Evolutionary conservation across 2,797 vertebrate genomes (phyloP), one percentile per base, ranked within the genome.

Genomic region (Myiotriccus ornatus): DNA sequence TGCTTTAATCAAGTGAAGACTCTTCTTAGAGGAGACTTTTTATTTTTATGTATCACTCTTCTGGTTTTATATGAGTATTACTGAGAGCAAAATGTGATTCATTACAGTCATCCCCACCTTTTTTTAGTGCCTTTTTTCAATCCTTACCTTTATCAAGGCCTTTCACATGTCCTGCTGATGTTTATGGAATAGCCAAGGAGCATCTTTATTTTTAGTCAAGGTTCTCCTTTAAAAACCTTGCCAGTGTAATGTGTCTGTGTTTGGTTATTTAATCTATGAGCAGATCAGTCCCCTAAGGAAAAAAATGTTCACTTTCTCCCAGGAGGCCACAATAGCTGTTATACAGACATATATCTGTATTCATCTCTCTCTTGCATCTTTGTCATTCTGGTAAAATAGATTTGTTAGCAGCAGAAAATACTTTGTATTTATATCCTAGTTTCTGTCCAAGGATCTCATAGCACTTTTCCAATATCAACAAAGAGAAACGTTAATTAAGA

Each of bases 171-270:
- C 14, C 1, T 56, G 49, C 44, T 92, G 88, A 89, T 86, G 34
- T 92, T 92, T 85, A 90, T 68, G 87, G n/a, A 74, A 70, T 80
- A 56, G 60, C 53, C 80, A 85, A 76, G 39, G 50, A 71, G 16
- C 28, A 84, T 75, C 46, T 83, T 85, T 90, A 87, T 93, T 97
- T 95, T 95, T 84, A 93, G 91, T 55, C 77, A 90, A 87, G 71
- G 49, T 65, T 96, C 87, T 95, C 89, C 90, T 95, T 94, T 95
- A 94, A 95, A 97, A 87, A 94, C 88, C 91, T 96, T 97, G 87
- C 56, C 2, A 0, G 28, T 73, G 73, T 76, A 92, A 90, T 69
- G 41, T 7, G 18, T 55, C 56, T 76, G 21, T 91, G 74, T 90
- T 89, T 97, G 95, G 95, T 91, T 97, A 94, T 88, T 93, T 96